Evolutionary conservation across 2,888 invertebrate species (phyloP).

Genomic region (Lasioglossum marginatum): DNA sequence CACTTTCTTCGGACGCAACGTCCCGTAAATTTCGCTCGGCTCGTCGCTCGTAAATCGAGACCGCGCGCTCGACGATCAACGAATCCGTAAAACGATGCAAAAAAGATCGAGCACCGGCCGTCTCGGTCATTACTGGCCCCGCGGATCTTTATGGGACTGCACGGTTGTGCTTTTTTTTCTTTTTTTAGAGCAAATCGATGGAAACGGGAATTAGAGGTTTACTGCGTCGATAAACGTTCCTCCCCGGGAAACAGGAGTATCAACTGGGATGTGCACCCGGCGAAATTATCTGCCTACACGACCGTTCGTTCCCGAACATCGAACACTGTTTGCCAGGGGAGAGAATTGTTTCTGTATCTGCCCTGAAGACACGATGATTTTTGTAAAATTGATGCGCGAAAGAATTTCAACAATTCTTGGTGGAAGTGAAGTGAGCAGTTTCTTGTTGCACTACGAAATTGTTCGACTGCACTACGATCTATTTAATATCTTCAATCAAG

Average conservation of each 20-base stretch:
- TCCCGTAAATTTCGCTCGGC: slow-evolving; percentile 55
- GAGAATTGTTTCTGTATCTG: neutral
- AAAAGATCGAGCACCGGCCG: neutral
- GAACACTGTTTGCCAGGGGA: neutral
- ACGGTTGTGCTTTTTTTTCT: neutral
- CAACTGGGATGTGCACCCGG: neutral
- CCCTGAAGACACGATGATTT: neutral
- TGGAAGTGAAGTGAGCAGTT: no score
- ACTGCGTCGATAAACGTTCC: slow-evolving; percentile 9
- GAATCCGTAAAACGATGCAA: slow-evolving; percentile 10
- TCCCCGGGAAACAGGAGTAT: neutral
- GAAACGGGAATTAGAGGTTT: slow-evolving; percentile 10
- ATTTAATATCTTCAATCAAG: no score
- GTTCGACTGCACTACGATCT: no score
- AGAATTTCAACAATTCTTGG: neutral
- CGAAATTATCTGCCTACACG: neutral
- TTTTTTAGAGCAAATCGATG: slow-evolving; percentile 2
- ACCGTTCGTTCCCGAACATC: neutral
- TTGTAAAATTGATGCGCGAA: neutral
- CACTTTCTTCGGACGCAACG: slow-evolving; percentile 33
- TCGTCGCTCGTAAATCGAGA: slow-evolving; percentile 73
- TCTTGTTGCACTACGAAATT: no score
- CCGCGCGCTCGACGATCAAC: neutral
- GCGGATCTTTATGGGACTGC: neutral
- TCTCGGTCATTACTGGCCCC: neutral